These are phyloP conservation scores for Notospermus geniculatus DNA, from an alignment of 1,140 invertebrate species.

Conservation along the genomic window DNA sequence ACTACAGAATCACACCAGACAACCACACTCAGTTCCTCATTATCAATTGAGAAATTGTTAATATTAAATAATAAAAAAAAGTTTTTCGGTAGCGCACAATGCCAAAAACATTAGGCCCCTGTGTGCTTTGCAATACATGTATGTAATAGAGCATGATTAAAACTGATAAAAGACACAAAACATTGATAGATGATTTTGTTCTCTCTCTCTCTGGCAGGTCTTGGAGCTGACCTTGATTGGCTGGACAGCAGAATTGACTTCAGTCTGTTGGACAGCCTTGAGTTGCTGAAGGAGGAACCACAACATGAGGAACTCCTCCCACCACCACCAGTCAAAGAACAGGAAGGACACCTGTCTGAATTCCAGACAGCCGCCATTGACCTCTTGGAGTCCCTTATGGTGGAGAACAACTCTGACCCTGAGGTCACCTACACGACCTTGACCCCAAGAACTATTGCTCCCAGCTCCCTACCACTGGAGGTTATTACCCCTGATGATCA, in stretches of 20 bases:
- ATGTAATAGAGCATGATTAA: no score
- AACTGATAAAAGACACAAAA: no score
- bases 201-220: constrained; percentile 4
- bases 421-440: neutral
- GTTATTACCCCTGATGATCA: neutral
- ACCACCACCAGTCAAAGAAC: constrained; percentile 5
- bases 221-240: constrained; percentile 7
- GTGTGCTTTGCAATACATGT: no score
- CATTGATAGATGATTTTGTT: no score
- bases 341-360: neutral
- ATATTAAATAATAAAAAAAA: no score
- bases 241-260: constrained; percentile 14
- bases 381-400: neutral
- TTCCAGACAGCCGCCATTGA: neutral
- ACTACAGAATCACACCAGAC: no score
- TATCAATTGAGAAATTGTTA: no score
- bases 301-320: no score
- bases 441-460: neutral
- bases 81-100: no score
- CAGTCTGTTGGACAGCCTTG: neutral
- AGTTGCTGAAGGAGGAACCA: no score
- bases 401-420: constrained; percentile 7
- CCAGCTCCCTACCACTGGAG: constrained; percentile 1
- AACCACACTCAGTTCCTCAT: no score
- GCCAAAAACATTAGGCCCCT: no score